Conservation (phyloP, 2,113 vertebrate species). For the Haemorhous mexicanus region DNA sequence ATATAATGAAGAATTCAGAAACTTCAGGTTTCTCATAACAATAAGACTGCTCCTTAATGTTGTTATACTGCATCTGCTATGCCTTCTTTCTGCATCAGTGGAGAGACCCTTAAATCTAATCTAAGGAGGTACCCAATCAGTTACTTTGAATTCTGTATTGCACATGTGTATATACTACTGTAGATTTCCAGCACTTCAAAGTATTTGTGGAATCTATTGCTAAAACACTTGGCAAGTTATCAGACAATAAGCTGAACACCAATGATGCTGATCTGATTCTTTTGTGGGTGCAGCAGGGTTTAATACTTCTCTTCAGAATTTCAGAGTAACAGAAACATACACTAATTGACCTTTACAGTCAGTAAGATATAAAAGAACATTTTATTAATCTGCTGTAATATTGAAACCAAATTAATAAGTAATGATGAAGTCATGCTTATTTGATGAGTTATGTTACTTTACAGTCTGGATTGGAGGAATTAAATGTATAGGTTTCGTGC, state of each 20-base stretch:
- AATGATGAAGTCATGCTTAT: not conserved
- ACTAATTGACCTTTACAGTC: conserved; percentile 40
- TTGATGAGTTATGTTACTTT: not conserved
- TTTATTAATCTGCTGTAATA: conserved; percentile 24
- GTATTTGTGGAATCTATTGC: conserved; percentile 48
- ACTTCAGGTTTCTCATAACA: conserved; percentile 16
- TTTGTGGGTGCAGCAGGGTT: conserved; percentile 21
- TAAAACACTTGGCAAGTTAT: conserved; percentile 53
- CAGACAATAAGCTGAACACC: conserved; percentile 57
- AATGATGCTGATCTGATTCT: conserved; percentile 58
- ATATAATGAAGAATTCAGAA: conserved; percentile 27
- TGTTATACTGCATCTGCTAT: not conserved
- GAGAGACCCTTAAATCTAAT: conserved; percentile 37
- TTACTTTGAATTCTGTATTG: conserved; percentile 24
- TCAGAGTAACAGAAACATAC: not conserved
- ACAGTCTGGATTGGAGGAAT: not conserved
- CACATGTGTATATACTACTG: not conserved
- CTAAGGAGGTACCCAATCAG: not conserved
- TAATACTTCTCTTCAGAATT: conserved; percentile 47
- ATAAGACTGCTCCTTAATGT: not conserved
- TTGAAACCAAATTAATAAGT: not conserved
- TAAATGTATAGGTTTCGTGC: not conserved
- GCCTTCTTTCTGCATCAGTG: conserved; percentile 17
- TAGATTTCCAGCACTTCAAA: conserved; percentile 23
- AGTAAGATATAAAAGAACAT: conserved; percentile 10